Percentiles rank a stretch among this genome's conserved stretches.
Conservation (phyloP, 1,140 invertebrate species). For the Drosophila gunungcola region DNA sequence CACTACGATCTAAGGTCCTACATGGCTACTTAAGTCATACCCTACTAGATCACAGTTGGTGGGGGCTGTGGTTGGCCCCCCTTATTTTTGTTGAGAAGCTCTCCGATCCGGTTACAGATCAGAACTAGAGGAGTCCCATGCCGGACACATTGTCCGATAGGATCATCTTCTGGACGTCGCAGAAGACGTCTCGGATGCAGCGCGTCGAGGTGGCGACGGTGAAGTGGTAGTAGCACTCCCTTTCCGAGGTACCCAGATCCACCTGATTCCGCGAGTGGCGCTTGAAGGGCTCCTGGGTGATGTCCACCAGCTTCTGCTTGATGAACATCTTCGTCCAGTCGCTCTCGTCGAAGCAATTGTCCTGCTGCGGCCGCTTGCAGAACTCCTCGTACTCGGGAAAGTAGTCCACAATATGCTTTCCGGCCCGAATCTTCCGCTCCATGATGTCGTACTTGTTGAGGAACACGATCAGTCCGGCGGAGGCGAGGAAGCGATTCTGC, state of each 20-base stretch:
- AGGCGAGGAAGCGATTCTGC: constrained; percentile 90
- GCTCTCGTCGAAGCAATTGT: constrained; percentile 87
- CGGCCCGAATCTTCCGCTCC: constrained; percentile 89
- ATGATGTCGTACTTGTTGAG: constrained; percentile 93
- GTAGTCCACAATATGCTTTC: constrained; percentile 87
- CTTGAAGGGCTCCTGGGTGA: constrained; percentile 78
- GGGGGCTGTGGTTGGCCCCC: constrained; percentile 15
- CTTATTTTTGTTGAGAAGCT: constrained; percentile 26
- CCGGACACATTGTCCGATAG: constrained; percentile 86
- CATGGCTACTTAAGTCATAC: constrained; percentile 38
- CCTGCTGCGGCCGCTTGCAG: constrained; percentile 80
- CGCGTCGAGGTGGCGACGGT: constrained; percentile 91
- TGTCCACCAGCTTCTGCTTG: constrained; percentile 87
- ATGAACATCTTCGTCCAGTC: constrained; percentile 89
- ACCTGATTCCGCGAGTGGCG: constrained; percentile 74
- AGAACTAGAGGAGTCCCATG: constrained; percentile 50
- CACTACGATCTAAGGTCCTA: constrained; percentile 41
- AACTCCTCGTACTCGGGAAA: constrained; percentile 89
- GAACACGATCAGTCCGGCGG: constrained; percentile 91
- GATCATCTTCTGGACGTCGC: constrained; percentile 90
- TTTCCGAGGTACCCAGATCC: constrained; percentile 65
- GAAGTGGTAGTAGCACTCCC: constrained; percentile 89
- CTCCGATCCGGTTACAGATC: not conserved
- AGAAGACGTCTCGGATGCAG: constrained; percentile 89
- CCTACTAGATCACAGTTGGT: constrained; percentile 51